phyloP scores from a whole-genome alignment of 2,113 vertebrate genomes.

The Chaetops frenatus region DNA sequence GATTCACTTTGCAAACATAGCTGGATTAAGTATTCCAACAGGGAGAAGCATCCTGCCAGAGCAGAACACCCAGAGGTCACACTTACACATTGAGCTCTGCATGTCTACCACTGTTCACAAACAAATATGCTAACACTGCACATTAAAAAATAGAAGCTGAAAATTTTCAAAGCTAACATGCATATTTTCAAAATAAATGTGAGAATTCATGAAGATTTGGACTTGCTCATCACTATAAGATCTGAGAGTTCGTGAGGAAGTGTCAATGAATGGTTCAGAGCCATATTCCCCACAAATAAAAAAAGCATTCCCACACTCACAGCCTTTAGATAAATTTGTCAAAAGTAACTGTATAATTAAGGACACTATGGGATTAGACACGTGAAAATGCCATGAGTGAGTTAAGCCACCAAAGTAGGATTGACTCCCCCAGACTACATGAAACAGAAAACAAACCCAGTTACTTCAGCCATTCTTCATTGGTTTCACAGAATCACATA shows the following conservation, averaged over 20 bases:
- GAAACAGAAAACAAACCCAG: background rate
- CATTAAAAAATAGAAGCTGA: background rate
- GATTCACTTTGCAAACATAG: background rate
- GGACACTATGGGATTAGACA: background rate
- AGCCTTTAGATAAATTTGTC: background rate
- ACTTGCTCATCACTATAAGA: background rate
- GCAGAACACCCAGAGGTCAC: background rate
- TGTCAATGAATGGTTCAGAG: background rate
- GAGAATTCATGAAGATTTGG: background rate
- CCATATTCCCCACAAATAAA: background rate
- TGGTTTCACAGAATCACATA: background rate
- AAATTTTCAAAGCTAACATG: background rate
- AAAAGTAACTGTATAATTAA: background rate
- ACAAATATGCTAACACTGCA: background rate
- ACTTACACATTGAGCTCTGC: background rate
- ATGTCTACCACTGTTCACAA: background rate
- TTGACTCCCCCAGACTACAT: background rate
- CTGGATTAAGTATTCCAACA: background rate
- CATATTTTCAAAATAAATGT: background rate
- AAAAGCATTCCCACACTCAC: background rate
- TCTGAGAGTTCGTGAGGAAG: background rate
- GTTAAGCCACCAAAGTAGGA: background rate
- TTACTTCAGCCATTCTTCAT: background rate
- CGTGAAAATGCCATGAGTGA: background rate
- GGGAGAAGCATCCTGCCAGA: background rate